A percentile compares a stretch with the other conserved stretches of the same genome.
Conservation (phyloP, 1,140 invertebrate genomes). For the Drosophila miranda region DNA sequence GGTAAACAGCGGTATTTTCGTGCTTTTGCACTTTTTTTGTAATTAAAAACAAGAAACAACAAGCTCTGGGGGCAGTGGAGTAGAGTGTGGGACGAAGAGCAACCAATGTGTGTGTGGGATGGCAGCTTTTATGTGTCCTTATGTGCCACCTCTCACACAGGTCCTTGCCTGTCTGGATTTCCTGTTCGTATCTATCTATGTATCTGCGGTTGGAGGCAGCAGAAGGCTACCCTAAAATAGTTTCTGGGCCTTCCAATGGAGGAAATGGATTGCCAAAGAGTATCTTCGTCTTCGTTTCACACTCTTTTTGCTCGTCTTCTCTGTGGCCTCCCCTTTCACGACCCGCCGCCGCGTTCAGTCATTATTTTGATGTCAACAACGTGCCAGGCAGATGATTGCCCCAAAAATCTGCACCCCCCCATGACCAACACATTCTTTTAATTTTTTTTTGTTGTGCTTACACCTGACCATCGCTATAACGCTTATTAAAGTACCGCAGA, state of each 20-base stretch:
- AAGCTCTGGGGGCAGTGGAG: too few species aligned
- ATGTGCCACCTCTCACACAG: conserved; percentile 15
- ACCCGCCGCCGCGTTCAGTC: conserved; percentile 29
- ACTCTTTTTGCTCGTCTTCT: too few species aligned
- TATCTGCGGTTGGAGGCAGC: too few species aligned
- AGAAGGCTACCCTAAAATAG: too few species aligned
- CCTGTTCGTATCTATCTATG: too few species aligned
- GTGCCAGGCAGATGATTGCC: conserved; percentile 69
- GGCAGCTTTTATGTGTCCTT: conserved; percentile 43
- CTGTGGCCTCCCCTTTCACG: too few species aligned
- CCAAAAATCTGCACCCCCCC: conserved; percentile 4
- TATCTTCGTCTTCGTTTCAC: too few species aligned
- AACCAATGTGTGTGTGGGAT: conserved; percentile 11
- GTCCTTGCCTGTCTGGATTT: too few species aligned
- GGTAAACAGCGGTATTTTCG: conserved; percentile 80
- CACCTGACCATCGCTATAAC: conserved; percentile 60
- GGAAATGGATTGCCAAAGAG: too few species aligned
- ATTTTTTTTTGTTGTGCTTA: conserved; percentile 48
- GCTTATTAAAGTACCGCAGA: conserved; percentile 63
- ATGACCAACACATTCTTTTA: conserved; percentile 52
- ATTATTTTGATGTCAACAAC: conserved; percentile 78
- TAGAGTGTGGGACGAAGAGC: neutral
- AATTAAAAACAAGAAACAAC: conserved; percentile 61
- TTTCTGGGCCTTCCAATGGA: too few species aligned
- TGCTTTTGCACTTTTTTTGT: conserved; percentile 80